phyloP scores from a whole-genome alignment of 2,113 vertebrate species.

The Menidia beryllina region DNA sequence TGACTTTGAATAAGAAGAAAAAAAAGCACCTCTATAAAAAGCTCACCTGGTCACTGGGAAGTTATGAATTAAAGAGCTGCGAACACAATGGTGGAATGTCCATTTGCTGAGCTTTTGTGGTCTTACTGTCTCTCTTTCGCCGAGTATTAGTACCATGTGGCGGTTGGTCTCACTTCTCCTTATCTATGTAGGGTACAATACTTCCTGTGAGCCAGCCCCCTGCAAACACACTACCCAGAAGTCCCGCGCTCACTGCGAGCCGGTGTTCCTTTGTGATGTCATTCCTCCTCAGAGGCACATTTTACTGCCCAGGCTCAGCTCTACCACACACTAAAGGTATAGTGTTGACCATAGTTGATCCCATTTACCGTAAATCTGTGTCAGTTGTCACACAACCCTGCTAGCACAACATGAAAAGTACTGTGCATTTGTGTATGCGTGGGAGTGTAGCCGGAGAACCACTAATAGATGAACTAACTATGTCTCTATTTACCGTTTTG shows the following conservation, averaged over 20 bases:
- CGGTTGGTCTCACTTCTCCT: slow-evolving; percentile 39
- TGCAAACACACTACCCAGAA: slow-evolving; percentile 17
- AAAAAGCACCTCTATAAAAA: neutral
- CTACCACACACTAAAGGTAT: too few relatives aligned
- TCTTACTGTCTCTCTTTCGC: slow-evolving; percentile 49
- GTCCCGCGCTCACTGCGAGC: neutral
- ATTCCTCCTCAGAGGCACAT: neutral
- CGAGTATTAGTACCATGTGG: slow-evolving; percentile 31
- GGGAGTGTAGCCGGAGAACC: too few relatives aligned
- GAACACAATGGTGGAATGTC: neutral
- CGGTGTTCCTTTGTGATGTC: slow-evolving; percentile 1
- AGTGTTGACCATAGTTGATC: neutral
- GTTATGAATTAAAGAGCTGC: neutral
- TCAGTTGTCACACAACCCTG: neutral
- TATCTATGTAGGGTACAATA: slow-evolving; percentile 56
- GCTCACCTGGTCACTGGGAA: neutral
- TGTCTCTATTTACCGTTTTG: slow-evolving; percentile 1
- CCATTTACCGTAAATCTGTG: neutral
- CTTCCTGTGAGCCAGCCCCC: slow-evolving; percentile 45
- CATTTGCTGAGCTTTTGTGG: neutral
- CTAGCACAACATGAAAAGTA: neutral
- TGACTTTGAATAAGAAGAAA: neutral
- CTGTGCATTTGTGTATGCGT: too few relatives aligned
- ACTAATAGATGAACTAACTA: neutral
- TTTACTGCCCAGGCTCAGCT: neutral